A percentile compares a stretch with the other conserved stretches of the same genome.
Conservation (phyloP, 2,113 vertebrate species). For the Diadophis punctatus region DNA sequence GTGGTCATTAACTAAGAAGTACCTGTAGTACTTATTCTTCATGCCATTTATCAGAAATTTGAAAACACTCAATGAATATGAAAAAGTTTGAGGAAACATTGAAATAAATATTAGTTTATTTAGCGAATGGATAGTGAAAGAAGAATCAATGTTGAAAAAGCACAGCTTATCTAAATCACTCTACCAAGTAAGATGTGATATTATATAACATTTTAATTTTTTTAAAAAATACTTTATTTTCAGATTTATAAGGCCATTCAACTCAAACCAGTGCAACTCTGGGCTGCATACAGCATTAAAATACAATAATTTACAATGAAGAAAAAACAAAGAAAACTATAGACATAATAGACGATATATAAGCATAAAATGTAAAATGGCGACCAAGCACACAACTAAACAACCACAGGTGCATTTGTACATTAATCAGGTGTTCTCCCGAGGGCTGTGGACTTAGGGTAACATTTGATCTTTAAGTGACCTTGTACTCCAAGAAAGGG, state of each 20-base stretch:
- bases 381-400: neutral
- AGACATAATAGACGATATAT: neutral
- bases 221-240: neutral
- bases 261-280: neutral
- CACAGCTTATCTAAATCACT: neutral
- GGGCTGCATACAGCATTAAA: neutral
- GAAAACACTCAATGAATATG: neutral
- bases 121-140: neutral
- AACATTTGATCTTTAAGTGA: neutral
- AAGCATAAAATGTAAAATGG: neutral
- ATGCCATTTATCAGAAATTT: neutral
- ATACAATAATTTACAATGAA: neutral
- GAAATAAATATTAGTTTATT: neutral
- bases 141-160: neutral
- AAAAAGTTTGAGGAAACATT: neutral
- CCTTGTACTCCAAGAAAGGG: neutral
- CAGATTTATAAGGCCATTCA: neutral
- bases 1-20: neutral
- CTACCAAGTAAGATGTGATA: neutral
- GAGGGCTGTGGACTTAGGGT: neutral
- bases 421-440: neutral
- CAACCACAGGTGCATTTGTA: neutral
- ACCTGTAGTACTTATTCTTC: neutral
- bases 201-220: neutral
- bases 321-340: neutral